Conservation (phyloP, 1,140 invertebrate genomes). For the Ceratoteleas bidentatus region DNA sequence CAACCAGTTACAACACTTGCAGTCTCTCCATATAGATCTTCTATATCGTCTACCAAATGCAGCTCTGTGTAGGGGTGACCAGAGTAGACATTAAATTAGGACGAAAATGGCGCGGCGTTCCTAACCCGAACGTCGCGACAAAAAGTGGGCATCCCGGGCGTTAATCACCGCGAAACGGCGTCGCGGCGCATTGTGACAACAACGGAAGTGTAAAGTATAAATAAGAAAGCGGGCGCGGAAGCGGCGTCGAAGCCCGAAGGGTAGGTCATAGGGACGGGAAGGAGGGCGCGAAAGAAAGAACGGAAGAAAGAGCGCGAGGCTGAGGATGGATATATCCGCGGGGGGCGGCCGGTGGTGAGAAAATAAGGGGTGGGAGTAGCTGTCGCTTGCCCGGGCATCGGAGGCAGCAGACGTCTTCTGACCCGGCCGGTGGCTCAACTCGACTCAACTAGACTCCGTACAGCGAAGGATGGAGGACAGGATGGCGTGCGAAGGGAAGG, state of each 20-base stretch:
- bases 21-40: no score
- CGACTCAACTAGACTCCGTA: conserved; percentile 77
- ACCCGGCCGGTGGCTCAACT: conserved; percentile 80
- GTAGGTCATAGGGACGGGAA: conserved; percentile 13
- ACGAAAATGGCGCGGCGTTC: background rate
- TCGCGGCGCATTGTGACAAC: conserved; percentile 30
- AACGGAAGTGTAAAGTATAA: conserved; percentile 44
- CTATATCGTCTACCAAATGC: no score
- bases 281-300: conserved; percentile 39
- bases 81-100: no score
- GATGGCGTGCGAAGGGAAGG: conserved; percentile 68
- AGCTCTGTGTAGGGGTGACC: no score
- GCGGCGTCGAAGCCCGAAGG: conserved; percentile 5
- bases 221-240: conserved; percentile 25
- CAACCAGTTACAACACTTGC: no score
- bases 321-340: conserved; percentile 63
- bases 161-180: conserved; percentile 30
- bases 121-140: background rate
- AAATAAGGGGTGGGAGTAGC: conserved; percentile 75
- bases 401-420: conserved; percentile 80
- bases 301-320: conserved; percentile 66
- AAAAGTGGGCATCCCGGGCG: no score
- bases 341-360: conserved; percentile 61
- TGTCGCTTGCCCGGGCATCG: conserved; percentile 80
- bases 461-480: conserved; percentile 57